phyloP scores from a whole-genome alignment of 2,113 vertebrate species.

The Camelus dromedarius region DNA sequence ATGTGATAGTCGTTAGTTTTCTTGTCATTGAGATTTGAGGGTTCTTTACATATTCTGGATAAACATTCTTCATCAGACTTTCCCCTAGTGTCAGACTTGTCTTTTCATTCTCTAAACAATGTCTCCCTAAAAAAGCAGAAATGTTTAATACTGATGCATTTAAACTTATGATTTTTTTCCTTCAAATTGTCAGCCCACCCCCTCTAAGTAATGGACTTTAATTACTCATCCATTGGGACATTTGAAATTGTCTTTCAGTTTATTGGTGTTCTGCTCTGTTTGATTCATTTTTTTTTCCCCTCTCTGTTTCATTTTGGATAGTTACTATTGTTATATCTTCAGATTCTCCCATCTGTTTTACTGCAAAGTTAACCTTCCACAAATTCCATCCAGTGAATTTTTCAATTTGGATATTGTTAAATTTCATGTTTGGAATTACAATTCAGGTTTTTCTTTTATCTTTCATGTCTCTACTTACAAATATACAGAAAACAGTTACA shows the following conservation, averaged over 20 bases:
- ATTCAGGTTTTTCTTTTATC: not conserved
- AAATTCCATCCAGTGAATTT: not conserved
- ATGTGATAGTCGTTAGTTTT: not conserved
- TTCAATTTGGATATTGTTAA: not conserved
- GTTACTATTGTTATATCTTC: not conserved
- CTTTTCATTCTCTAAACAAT: not conserved
- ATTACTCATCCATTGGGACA: not conserved
- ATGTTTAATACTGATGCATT: not conserved
- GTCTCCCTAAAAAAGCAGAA: not conserved
- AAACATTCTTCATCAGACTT: not conserved
- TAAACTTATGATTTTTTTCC: not conserved
- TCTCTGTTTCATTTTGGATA: not conserved
- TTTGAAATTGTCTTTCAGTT: not conserved
- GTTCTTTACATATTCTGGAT: not conserved
- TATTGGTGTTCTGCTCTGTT: not conserved
- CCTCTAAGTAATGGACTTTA: not conserved
- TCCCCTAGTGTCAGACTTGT: not conserved
- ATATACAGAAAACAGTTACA: not conserved
- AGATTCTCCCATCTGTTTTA: not conserved
- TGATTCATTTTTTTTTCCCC: not conserved
- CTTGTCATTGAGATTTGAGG: not conserved
- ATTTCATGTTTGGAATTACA: not conserved
- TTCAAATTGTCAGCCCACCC: not conserved
- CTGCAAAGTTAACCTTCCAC: constrained; percentile 19
- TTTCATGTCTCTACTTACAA: not conserved